A percentile compares a stretch with the other conserved stretches of the same genome.
Evolutionary conservation across 1,140 invertebrate species (phyloP).

Genomic region (Caerostris darwini): DNA sequence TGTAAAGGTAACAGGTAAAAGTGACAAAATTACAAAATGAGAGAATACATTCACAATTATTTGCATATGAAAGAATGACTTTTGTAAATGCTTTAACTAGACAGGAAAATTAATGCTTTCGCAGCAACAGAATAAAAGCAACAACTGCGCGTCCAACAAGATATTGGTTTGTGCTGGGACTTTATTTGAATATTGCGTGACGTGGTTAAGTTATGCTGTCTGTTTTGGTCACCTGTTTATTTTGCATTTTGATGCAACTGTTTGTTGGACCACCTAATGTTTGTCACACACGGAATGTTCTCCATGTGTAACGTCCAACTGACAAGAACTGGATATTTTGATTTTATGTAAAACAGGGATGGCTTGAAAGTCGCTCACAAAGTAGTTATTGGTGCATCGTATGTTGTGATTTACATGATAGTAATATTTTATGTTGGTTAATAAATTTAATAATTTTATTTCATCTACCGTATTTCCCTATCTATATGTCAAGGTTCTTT

Average conservation of each 20-base stretch:
- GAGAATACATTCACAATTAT: too few relatives aligned
- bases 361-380: neutral
- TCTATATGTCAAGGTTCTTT: too few relatives aligned
- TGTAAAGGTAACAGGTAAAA: too few relatives aligned
- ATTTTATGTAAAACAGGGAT: neutral
- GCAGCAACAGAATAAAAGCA: neutral
- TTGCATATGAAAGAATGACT: too few relatives aligned
- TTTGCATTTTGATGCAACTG: neutral
- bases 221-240: constrained; percentile 12
- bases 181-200: constrained; percentile 35
- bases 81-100: too few relatives aligned
- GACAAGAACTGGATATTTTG: neutral
- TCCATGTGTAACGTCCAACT: neutral
- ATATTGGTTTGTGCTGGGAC: neutral
- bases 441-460: too few relatives aligned
- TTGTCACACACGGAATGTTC: neutral
- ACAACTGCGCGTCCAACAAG: neutral
- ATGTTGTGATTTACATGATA: too few relatives aligned
- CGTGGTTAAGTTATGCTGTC: neutral
- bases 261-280: neutral
- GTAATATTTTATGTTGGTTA: too few relatives aligned
- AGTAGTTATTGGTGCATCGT: neutral
- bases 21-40: too few relatives aligned
- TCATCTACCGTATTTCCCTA: too few relatives aligned
- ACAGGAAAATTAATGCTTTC: neutral